A percentile compares a stretch with the other conserved stretches of the same genome.
These are phyloP conservation scores for Sialis lutaria DNA, from an alignment of 2,888 invertebrate genomes.

Conservation along the genomic window DNA sequence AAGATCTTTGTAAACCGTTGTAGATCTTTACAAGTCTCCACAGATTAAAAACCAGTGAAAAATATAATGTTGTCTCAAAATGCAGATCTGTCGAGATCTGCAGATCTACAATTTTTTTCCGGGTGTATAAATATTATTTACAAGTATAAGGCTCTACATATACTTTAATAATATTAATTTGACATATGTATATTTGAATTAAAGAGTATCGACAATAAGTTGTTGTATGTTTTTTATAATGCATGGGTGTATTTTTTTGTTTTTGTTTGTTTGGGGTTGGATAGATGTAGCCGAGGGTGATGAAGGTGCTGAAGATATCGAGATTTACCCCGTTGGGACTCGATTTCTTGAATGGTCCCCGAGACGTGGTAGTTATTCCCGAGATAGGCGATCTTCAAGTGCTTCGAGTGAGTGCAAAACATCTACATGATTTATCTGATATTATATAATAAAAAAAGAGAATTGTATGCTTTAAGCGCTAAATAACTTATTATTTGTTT, in stretches of 20 bases:
- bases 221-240: not conserved
- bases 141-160: not conserved
- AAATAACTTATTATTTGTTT: no score
- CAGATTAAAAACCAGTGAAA: no score
- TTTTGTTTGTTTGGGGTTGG: slow-evolving; percentile 1
- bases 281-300: slow-evolving; percentile 4
- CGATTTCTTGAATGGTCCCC: not conserved
- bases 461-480: no score
- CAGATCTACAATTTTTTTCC: no score
- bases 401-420: slow-evolving; percentile 5
- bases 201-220: not conserved
- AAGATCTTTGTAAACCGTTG: no score
- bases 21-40: no score
- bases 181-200: not conserved
- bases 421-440: not conserved
- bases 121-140: not conserved
- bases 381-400: slow-evolving; percentile 1
- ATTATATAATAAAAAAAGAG: no score
- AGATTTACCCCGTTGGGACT: not conserved
- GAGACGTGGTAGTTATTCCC: not conserved
- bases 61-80: no score
- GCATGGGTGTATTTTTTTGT: slow-evolving; percentile 1
- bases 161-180: not conserved
- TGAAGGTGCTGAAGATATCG: not conserved
- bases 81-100: no score